phyloP scores from a whole-genome alignment of 1,140 invertebrate species.

The Nilaparvata lugens region DNA sequence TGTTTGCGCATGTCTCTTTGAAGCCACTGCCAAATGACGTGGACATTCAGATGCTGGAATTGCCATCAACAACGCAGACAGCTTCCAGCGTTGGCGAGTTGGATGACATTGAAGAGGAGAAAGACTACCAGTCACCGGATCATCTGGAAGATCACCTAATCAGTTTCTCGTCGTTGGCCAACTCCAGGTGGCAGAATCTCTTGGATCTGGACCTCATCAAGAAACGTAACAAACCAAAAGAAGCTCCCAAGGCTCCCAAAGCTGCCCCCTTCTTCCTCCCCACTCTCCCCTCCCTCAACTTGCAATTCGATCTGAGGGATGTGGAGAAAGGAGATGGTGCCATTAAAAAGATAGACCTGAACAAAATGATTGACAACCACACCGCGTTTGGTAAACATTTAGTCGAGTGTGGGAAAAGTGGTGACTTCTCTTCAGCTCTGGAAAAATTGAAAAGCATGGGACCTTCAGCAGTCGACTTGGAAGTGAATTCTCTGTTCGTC shows the following conservation, averaged over 20 bases:
- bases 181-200: conserved; percentile 89
- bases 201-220: conserved; percentile 85
- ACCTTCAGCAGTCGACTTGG: conserved; percentile 80
- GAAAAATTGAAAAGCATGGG: conserved; percentile 69
- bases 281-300: conserved; percentile 70
- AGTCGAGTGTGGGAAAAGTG: conserved; percentile 32
- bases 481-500: conserved; percentile 71
- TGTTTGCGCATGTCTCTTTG: conserved; percentile 73
- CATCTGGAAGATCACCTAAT: conserved; percentile 76
- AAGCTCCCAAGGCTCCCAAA: conserved; percentile 67
- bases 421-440: conserved; percentile 47
- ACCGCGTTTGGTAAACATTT: conserved; percentile 56
- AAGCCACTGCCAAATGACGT: conserved; percentile 53
- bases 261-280: conserved; percentile 92
- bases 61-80: conserved; percentile 42
- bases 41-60: conserved; percentile 45
- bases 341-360: conserved; percentile 29
- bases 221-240: conserved; percentile 84
- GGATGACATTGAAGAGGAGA: conserved; percentile 42
- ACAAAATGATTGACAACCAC: conserved; percentile 42
- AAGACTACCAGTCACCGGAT: conserved; percentile 63
- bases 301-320: conserved; percentile 64
- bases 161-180: conserved; percentile 74
- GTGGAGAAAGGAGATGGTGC: conserved; percentile 29
- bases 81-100: conserved; percentile 28